Evolutionary conservation across 2,888 invertebrate species (phyloP).

Genomic region (Stegophylla sp.): DNA sequence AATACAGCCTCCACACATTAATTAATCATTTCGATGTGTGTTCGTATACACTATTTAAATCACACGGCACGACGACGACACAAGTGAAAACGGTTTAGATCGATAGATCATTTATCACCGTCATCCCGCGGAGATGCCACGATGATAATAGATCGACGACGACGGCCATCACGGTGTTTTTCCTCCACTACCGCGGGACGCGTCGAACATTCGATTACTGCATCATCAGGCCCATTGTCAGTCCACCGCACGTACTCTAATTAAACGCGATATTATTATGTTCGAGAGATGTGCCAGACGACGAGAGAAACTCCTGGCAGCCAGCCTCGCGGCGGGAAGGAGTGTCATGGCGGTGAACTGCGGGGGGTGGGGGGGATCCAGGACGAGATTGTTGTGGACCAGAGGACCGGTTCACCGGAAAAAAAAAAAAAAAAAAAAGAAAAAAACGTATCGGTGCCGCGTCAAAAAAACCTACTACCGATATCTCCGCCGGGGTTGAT

Average conservation of each 20-base stretch:
- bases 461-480: conserved; percentile 34
- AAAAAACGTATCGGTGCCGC: conserved; percentile 14
- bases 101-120: conserved; percentile 38
- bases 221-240: conserved; percentile 26
- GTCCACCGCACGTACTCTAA: conserved; percentile 45
- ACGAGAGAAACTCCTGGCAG: background rate
- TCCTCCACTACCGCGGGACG: conserved; percentile 29
- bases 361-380: background rate
- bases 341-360: background rate
- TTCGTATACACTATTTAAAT: background rate
- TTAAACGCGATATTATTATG: conserved; percentile 33
- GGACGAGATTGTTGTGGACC: conserved; percentile 24
- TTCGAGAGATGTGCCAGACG: too few relatives aligned
- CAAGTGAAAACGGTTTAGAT: background rate
- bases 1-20: background rate
- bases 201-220: conserved; percentile 42
- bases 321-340: background rate
- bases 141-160: conserved; percentile 29
- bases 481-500: background rate
- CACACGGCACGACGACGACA: background rate
- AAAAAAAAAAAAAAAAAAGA: too few relatives aligned
- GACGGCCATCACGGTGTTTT: conserved; percentile 4
- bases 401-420: conserved; percentile 47
- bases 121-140: conserved; percentile 16
- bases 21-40: conserved; percentile 26